These are phyloP conservation scores for Chionoecetes opilio DNA, from an alignment of 1,140 invertebrate genomes.

Conservation along the genomic window DNA sequence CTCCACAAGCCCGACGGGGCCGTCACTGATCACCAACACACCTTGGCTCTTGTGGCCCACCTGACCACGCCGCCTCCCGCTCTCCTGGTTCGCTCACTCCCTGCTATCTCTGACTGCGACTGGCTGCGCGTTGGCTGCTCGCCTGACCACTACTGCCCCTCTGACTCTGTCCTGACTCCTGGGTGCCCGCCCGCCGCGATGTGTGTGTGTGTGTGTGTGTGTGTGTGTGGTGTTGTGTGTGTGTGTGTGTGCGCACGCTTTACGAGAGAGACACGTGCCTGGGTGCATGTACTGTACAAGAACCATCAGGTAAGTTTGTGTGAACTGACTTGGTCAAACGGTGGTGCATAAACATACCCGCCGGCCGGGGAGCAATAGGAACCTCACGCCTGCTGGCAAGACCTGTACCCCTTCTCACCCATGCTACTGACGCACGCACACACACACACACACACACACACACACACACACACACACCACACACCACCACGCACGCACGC, in stretches of 20 bases:
- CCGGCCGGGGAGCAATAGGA: background rate
- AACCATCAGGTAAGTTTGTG: background rate
- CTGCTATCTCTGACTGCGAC: background rate
- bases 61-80: background rate
- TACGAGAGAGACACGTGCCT: background rate
- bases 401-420: background rate
- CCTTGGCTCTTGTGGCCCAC: background rate
- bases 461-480: conserved; percentile 42
- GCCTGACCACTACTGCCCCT: background rate
- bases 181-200: background rate
- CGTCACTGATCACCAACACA: background rate
- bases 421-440: background rate
- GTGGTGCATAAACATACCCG: background rate
- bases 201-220: background rate
- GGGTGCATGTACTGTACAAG: background rate
- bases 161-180: no score
- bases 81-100: background rate
- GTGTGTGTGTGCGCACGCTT: background rate
- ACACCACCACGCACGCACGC: no score
- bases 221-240: conserved; percentile 1
- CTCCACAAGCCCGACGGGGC: background rate
- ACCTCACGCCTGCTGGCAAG: background rate
- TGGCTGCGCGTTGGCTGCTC: background rate
- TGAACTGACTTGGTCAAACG: background rate
- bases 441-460: background rate